Evolutionary conservation across 2,797 vertebrate genomes (phyloP).

Genomic region (Anguilla obscura): DNA sequence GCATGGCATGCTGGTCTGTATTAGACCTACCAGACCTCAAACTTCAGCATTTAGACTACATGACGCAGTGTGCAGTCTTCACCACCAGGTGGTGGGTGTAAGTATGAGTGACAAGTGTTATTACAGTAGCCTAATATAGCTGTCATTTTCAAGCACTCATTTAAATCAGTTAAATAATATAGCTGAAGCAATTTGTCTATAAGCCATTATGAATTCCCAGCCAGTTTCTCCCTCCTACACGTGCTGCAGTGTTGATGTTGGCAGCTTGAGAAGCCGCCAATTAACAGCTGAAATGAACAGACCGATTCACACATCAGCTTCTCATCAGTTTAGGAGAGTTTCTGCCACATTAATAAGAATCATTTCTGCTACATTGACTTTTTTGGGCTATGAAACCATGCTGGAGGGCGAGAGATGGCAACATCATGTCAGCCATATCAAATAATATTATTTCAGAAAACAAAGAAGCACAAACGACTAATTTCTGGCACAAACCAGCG

Average conservation of each 20-base stretch:
- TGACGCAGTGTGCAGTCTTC: neutral
- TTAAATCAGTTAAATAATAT: neutral
- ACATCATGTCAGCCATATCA: neutral
- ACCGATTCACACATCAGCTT: too few species aligned
- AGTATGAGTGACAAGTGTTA: neutral
- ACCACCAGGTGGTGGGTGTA: neutral
- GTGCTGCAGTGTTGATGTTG: neutral
- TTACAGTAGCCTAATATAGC: neutral
- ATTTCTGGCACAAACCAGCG: neutral
- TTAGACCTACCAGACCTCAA: neutral
- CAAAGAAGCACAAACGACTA: neutral
- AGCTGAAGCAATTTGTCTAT: neutral
- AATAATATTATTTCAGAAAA: neutral
- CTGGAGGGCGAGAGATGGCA: too few species aligned
- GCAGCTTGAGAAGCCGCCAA: neutral
- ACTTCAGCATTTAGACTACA: neutral
- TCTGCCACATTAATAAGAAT: neutral
- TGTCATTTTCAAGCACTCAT: neutral
- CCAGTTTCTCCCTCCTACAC: neutral
- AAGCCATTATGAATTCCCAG: neutral
- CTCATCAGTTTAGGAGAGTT: neutral
- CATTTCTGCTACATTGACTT: neutral
- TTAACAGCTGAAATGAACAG: too few species aligned
- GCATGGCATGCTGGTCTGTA: neutral
- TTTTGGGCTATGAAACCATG: neutral